A percentile compares a stretch with the other conserved stretches of the same genome.
phyloP scores from a whole-genome alignment of 2,797 vertebrate species.

The Melanogrammus aeglefinus region DNA sequence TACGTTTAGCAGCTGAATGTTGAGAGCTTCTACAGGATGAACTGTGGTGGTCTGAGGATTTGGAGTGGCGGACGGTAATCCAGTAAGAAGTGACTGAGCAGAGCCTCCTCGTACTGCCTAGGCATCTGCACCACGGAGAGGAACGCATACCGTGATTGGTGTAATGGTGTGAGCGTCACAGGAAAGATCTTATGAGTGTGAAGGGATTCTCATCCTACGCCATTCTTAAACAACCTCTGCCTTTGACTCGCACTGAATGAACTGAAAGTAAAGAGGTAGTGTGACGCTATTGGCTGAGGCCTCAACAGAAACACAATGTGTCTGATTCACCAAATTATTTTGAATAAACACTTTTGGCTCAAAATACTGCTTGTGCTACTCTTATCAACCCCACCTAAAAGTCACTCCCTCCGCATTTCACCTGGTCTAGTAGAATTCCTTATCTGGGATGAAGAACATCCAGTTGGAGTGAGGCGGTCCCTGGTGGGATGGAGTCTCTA shows the following conservation, averaged over 20 bases:
- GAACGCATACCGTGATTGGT: neutral
- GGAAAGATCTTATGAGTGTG: neutral
- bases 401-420: neutral
- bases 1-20: neutral
- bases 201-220: neutral
- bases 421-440: neutral
- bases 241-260: neutral
- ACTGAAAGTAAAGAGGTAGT: neutral
- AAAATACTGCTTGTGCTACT: neutral
- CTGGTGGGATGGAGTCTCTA: neutral
- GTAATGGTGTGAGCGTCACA: neutral
- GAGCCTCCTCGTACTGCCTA: neutral
- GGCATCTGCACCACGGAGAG: neutral
- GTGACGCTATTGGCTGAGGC: no score
- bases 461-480: neutral
- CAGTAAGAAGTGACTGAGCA: neutral
- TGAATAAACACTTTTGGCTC: neutral
- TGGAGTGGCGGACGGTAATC: neutral
- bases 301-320: neutral
- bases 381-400: neutral
- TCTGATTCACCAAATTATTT: neutral
- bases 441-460: neutral
- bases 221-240: neutral
- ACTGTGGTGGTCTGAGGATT: neutral
- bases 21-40: neutral